Percentiles rank a stretch among this genome's conserved stretches.
Evolutionary conservation across 2,888 invertebrate species (phyloP).

Genomic region (Napeogenes sylphis): DNA sequence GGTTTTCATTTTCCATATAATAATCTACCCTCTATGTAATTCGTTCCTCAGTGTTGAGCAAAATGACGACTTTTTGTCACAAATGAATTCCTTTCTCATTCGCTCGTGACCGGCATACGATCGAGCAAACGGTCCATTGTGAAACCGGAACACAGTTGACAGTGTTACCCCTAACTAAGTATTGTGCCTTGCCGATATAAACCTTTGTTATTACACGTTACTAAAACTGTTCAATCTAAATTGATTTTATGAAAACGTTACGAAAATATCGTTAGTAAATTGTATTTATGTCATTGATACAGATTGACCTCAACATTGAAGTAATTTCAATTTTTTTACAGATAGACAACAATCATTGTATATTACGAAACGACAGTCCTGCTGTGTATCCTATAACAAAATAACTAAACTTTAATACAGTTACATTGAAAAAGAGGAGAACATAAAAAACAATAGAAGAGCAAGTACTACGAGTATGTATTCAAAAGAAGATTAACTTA

Average conservation of each 20-base stretch:
- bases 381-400: too few species aligned
- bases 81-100: conserved; percentile 55
- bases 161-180: conserved; percentile 33
- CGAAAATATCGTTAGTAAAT: conserved; percentile 30
- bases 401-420: too few species aligned
- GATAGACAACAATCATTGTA: too few species aligned
- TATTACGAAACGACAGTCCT: too few species aligned
- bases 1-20: conserved; percentile 1
- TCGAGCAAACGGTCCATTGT: conserved; percentile 25
- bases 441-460: too few species aligned
- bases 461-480: too few species aligned
- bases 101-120: conserved; percentile 48
- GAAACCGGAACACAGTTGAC: conserved; percentile 17
- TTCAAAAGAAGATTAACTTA: too few species aligned
- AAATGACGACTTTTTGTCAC: conserved; percentile 42
- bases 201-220: conserved; percentile 25
- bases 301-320: too few species aligned
- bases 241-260: conserved; percentile 8
- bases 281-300: too few species aligned
- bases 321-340: too few species aligned
- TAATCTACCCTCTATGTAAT: background rate
- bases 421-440: too few species aligned
- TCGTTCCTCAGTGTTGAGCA: conserved; percentile 10
- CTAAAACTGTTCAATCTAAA: conserved; percentile 10
- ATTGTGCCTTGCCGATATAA: conserved; percentile 28